phyloP scores from a whole-genome alignment of 2,113 vertebrate species.

The Atlantisia rogersi region DNA sequence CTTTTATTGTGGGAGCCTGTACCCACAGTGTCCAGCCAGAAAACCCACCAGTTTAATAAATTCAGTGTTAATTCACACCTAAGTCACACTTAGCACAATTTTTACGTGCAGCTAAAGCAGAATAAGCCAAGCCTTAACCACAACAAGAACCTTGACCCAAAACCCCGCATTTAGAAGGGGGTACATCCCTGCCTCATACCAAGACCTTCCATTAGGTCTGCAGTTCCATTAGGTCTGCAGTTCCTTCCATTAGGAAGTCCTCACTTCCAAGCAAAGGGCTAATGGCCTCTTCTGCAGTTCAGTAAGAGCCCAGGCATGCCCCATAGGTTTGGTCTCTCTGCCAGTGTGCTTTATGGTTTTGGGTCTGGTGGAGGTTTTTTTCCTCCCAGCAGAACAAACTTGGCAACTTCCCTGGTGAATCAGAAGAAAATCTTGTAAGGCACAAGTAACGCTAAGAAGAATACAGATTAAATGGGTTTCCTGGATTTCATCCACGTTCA shows the following conservation, averaged over 20 bases:
- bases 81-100: neutral
- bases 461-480: neutral
- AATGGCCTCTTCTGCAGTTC: neutral
- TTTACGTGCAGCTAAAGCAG: neutral
- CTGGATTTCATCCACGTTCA: conserved; percentile 35
- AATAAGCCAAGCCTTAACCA: neutral
- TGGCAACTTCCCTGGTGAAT: neutral
- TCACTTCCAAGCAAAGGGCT: neutral
- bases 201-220: neutral
- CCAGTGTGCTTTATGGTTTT: rapidly evolving
- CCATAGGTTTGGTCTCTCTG: neutral
- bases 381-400: neutral
- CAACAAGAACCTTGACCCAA: neutral
- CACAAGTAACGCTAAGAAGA: neutral
- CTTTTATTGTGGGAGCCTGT: neutral
- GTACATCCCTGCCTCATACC: rapidly evolving
- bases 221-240: neutral
- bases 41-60: neutral
- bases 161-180: neutral
- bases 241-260: neutral
- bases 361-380: neutral
- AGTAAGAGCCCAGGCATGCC: neutral
- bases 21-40: neutral
- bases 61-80: neutral
- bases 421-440: neutral